Percentiles rank a stretch among this genome's conserved stretches.
Conservation (phyloP, 2,888 invertebrate species). For the Trypoxylon attenuatum region DNA sequence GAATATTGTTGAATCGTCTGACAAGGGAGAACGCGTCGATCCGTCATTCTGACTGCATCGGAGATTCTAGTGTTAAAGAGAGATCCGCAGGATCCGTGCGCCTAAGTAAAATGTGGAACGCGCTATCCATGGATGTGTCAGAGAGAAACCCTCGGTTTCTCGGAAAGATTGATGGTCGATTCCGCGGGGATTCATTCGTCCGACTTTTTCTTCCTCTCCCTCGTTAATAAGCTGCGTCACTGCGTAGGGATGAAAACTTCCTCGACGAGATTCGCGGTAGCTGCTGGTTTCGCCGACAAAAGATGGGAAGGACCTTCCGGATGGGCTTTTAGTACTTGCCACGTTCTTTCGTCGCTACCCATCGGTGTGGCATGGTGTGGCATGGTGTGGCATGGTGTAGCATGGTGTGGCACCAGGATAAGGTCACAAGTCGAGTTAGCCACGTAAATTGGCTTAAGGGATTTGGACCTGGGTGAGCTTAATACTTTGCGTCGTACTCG, state of each 20-base stretch:
- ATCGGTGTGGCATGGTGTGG: conserved; percentile 30
- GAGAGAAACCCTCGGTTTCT: conserved; percentile 22
- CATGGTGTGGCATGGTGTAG: too few species aligned
- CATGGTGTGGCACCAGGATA: conserved; percentile 37
- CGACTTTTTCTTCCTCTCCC: background rate
- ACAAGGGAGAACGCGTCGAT: too few species aligned
- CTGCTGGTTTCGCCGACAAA: conserved; percentile 23
- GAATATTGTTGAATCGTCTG: too few species aligned
- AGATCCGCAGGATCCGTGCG: background rate
- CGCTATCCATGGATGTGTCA: conserved; percentile 17
- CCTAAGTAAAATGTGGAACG: conserved; percentile 8
- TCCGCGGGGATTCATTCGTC: conserved; percentile 15
- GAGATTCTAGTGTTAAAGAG: too few species aligned
- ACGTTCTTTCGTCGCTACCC: conserved; percentile 44
- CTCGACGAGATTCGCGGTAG: conserved; percentile 2
- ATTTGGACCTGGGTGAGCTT: conserved; percentile 63
- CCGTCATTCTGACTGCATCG: too few species aligned
- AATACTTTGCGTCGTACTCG: conserved; percentile 57
- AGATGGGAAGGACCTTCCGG: conserved; percentile 9
- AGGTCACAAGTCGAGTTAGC: conserved; percentile 58
- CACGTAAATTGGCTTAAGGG: conserved; percentile 73
- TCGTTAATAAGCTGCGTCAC: conserved; percentile 41
- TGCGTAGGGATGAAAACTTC: conserved; percentile 29
- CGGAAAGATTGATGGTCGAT: conserved; percentile 46
- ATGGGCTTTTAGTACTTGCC: conserved; percentile 17